Conservation (phyloP, 2,888 invertebrate species). For the Monopis laevigella region DNA sequence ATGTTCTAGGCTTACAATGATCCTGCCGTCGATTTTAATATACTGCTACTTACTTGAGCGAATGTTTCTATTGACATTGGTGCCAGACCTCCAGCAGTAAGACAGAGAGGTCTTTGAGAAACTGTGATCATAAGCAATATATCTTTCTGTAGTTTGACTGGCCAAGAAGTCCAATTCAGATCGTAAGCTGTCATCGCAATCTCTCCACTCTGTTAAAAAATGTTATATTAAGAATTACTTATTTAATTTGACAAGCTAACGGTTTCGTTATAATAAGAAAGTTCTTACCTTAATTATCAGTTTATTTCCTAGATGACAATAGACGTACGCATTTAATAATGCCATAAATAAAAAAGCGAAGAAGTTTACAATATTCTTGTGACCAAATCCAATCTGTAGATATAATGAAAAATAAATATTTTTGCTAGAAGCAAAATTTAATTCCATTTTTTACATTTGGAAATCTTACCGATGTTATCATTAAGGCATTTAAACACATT, state of each 20-base stretch:
- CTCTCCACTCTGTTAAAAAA: constrained; percentile 34
- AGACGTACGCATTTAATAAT: constrained; percentile 44
- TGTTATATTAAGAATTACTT: background rate
- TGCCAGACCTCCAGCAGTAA: constrained; percentile 44
- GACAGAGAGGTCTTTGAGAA: constrained; percentile 36
- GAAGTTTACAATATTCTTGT: constrained; percentile 36
- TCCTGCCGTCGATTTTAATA: background rate
- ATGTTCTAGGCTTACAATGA: background rate
- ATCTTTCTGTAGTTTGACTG: constrained; percentile 39
- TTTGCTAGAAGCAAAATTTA: constrained; percentile 1
- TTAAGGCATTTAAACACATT: constrained; percentile 44
- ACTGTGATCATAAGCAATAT: constrained; percentile 35
- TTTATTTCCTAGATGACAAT: constrained; percentile 44
- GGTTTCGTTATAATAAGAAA: too few relatives aligned
- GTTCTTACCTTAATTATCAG: constrained; percentile 43
- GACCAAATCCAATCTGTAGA: constrained; percentile 33
- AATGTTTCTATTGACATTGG: constrained; percentile 40
- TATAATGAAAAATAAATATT: background rate
- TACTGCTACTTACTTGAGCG: constrained; percentile 29
- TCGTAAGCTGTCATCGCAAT: constrained; percentile 44
- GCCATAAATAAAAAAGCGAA: constrained; percentile 34
- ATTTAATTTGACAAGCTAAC: background rate
- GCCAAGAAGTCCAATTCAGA: constrained; percentile 43
- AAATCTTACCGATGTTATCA: constrained; percentile 39
- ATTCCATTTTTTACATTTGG: background rate